Percentiles rank a stretch among this genome's conserved stretches.
These are phyloP conservation scores for Gobio occitaniae DNA, from an alignment of 2,797 vertebrate species.

Conservation along the genomic window DNA sequence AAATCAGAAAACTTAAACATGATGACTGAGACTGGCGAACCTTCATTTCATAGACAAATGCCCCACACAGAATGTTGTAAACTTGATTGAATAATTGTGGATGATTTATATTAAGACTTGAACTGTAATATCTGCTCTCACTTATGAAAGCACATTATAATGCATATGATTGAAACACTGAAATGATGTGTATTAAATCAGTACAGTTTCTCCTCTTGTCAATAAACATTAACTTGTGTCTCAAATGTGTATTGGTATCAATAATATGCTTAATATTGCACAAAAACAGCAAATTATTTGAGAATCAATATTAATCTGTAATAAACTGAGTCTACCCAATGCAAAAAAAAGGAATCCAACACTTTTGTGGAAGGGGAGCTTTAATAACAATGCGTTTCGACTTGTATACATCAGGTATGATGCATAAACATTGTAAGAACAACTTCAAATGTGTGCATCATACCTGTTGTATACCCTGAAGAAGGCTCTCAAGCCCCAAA, in stretches of 20 bases:
- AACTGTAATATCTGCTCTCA: not conserved
- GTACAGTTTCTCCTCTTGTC: not conserved
- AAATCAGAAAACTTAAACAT: slow-evolving; percentile 83
- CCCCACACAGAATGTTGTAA: not conserved
- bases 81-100: not conserved
- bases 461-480: too few relatives aligned
- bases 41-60: not conserved
- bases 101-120: not conserved
- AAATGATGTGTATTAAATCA: slow-evolving; percentile 1
- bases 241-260: not conserved
- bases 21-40: slow-evolving; percentile 69
- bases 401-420: too few relatives aligned
- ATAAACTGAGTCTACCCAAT: too few relatives aligned
- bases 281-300: not conserved
- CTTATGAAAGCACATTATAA: not conserved
- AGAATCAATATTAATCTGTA: too few relatives aligned
- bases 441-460: too few relatives aligned
- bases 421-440: too few relatives aligned
- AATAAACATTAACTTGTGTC: slow-evolving; percentile 22
- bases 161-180: not conserved
- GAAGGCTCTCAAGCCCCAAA: too few relatives aligned
- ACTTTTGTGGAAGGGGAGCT: too few relatives aligned
- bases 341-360: too few relatives aligned
- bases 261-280: not conserved
- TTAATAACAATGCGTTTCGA: too few relatives aligned